Evolutionary conservation across 2,797 vertebrate genomes (phyloP), one percentile per base, ranked within the genome.

Genomic region (Catostomus latipinnis): DNA sequence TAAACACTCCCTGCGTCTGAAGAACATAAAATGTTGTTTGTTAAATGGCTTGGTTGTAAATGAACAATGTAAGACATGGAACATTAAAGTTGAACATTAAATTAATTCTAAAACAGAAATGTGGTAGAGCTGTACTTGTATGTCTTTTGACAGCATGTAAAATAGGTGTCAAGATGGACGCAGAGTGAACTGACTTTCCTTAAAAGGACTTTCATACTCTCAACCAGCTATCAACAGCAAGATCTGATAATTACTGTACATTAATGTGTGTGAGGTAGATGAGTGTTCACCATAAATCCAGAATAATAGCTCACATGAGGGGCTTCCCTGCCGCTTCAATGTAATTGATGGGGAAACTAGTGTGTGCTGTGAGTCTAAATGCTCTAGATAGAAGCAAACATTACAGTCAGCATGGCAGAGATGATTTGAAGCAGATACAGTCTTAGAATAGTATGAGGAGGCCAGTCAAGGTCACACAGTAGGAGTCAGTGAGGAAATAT

Each of bases 401-500:
- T 70, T 66, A 49, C 43, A 77, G 69, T 54, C 72, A 43, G 54
- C 68, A 43, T 45, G 22, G 34, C 46, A 76, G 77, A 80, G 70
- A 80, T 77, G 52, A 85, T 76, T 49, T 56, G 69, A 81, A 66
- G 50, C 34, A 74, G 81, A 68, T 48, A 49, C 63, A 82, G 63
- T 85, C 74, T 85, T 81, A 62, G 70, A 56, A 71, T 81, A 85
- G 81, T 74, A 52, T n/a, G 61, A 82, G 61, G 60, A 74, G 74
- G 58, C 63, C n/a, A 11, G 53, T 70, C 74, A 82, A 81, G 78
- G 74, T 67, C 71, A 72, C 46, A 48, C 68, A 71, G 58, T 12
- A 61, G 66, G n/a, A 70, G 43, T 12, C 76, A 45, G 50, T 54
- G 34, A 71, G 49, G 3, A 45, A 71, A 60, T 9, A 1, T 63